Percentiles rank a stretch among this genome's conserved stretches.
phyloP scores from a whole-genome alignment of 1,140 invertebrate genomes.

The Aradophagus sp. region DNA sequence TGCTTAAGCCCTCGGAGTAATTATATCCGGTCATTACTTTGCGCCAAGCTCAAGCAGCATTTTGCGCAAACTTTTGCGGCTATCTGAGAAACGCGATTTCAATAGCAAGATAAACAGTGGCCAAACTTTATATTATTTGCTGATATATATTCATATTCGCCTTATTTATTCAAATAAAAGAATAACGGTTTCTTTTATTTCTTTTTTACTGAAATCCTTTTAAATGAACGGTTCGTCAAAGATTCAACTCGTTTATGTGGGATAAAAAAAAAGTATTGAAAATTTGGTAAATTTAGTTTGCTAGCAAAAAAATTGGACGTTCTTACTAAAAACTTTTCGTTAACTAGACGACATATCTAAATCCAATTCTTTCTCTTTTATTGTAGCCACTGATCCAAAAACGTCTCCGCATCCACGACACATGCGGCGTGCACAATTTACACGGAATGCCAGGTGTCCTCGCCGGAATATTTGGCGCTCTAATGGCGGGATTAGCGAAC shows the following conservation, averaged over 20 bases:
- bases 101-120: slow-evolving; percentile 21
- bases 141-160: slow-evolving; percentile 26
- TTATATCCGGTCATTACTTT: slow-evolving; percentile 24
- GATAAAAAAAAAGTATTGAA: too few relatives aligned
- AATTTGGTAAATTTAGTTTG: too few relatives aligned
- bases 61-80: slow-evolving; percentile 24
- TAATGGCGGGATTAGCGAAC: slow-evolving; percentile 84
- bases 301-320: too few relatives aligned
- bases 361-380: slow-evolving; percentile 1
- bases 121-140: slow-evolving; percentile 13
- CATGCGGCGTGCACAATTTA: slow-evolving; percentile 96
- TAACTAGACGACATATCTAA: too few relatives aligned
- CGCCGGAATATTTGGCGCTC: slow-evolving; percentile 85
- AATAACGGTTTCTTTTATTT: too few relatives aligned
- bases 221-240: too few relatives aligned
- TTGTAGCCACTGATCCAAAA: slow-evolving; percentile 82
- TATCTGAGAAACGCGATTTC: slow-evolving; percentile 21
- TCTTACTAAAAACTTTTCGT: too few relatives aligned
- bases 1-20: slow-evolving; percentile 15
- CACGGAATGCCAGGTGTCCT: slow-evolving; percentile 96
- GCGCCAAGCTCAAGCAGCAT: slow-evolving; percentile 2
- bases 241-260: too few relatives aligned
- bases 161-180: too few relatives aligned
- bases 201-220: too few relatives aligned
- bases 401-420: slow-evolving; percentile 87